These are phyloP conservation scores for Drosophila leontia DNA, from an alignment of 1,140 invertebrate genomes.

Conservation along the genomic window DNA sequence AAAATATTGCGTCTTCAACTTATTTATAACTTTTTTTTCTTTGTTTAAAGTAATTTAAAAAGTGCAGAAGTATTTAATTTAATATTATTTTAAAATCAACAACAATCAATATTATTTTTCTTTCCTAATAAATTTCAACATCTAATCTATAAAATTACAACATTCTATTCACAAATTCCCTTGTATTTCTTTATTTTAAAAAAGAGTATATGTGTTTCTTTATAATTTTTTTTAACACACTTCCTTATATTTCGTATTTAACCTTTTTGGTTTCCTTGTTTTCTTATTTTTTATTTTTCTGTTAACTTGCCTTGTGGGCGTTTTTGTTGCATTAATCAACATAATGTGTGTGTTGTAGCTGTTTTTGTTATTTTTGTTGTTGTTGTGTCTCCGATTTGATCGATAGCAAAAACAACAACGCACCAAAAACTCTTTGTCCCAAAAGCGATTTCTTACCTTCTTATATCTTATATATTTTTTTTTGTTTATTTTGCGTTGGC, in stretches of 20 bases:
- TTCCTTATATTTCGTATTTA: constrained; percentile 11
- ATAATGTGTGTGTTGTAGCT: constrained; percentile 52
- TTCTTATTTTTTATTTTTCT: constrained; percentile 6
- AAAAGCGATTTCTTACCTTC: constrained; percentile 43
- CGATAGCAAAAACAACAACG: constrained; percentile 48
- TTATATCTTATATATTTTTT: constrained; percentile 18
- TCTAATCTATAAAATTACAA: neutral
- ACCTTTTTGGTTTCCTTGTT: constrained; percentile 15
- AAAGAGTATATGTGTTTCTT: neutral
- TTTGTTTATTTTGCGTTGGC: constrained; percentile 35
- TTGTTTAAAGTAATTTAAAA: too few species aligned
- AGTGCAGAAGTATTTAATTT: too few species aligned
- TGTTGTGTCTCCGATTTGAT: constrained; percentile 37
- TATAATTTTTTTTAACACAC: neutral
- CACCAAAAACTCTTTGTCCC: constrained; percentile 41
- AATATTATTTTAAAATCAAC: too few species aligned
- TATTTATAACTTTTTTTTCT: neutral
- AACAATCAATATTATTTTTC: too few species aligned
- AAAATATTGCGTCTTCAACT: neutral
- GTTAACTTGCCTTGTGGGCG: constrained; percentile 41
- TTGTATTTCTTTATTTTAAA: neutral
- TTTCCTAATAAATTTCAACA: neutral
- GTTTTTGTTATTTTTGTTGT: constrained; percentile 16
- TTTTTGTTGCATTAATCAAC: constrained; percentile 74
- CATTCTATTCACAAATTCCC: neutral